These are phyloP conservation scores for Mycetomoellerius zeteki DNA, from an alignment of 1,140 invertebrate species.

Conservation along the genomic window DNA sequence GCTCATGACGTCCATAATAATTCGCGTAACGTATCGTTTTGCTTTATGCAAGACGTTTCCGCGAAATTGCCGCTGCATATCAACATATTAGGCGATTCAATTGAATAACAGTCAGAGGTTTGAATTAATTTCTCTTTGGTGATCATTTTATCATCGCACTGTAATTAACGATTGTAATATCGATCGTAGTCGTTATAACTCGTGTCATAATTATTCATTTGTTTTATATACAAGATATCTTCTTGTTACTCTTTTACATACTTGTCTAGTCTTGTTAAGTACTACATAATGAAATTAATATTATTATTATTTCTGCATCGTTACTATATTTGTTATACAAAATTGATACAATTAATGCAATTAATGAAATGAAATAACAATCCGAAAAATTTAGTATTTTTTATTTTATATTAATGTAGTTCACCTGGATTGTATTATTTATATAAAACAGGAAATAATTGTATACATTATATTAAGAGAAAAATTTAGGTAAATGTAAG, in stretches of 20 bases:
- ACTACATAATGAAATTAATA: not conserved
- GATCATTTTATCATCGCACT: not conserved
- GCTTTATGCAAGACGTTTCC: constrained; percentile 20
- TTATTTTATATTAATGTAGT: not conserved
- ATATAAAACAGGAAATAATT: not conserved
- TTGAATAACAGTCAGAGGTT: not conserved
- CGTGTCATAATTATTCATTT: not conserved
- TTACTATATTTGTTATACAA: not conserved
- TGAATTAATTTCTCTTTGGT: constrained; percentile 12
- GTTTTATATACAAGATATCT: not conserved
- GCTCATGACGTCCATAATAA: constrained; percentile 30
- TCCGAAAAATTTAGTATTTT: not conserved
- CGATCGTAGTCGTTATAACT: not conserved
- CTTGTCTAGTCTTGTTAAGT: not conserved
- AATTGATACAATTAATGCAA: not conserved
- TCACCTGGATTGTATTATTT: not conserved
- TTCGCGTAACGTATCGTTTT: not conserved
- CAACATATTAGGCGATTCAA: not conserved
- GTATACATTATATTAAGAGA: not conserved
- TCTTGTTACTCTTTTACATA: not conserved
- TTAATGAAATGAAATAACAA: not conserved
- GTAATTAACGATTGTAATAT: not conserved
- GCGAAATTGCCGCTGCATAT: not conserved
- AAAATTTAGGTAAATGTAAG: not conserved
- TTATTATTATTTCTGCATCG: not conserved